These are phyloP conservation scores for Microtus richardsoni DNA, from an alignment of 2,113 vertebrate genomes.

Conservation along the genomic window DNA sequence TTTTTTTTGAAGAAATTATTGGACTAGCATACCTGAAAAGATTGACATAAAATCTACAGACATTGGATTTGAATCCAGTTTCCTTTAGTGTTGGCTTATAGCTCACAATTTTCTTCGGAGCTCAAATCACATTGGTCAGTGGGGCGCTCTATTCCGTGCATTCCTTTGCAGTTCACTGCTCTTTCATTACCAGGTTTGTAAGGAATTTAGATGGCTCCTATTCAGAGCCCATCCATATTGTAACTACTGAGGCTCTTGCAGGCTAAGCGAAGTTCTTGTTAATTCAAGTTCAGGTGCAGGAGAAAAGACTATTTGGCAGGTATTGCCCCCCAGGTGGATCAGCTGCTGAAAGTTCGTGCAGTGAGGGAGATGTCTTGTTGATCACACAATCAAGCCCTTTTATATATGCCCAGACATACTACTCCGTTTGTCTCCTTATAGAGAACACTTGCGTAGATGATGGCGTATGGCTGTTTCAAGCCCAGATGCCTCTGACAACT, in stretches of 20 bases:
- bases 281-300: neutral
- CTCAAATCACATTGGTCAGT: constrained; percentile 8
- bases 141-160: neutral
- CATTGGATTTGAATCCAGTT: constrained; percentile 45
- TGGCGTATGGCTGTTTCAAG: neutral
- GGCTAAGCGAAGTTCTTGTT: neutral
- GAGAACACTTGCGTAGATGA: neutral
- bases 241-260: neutral
- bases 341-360: neutral
- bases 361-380: constrained; percentile 2
- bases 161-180: neutral
- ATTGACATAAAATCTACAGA: neutral
- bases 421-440: neutral
- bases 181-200: neutral
- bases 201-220: neutral
- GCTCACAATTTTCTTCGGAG: neutral
- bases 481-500: constrained; percentile 10
- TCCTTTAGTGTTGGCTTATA: constrained; percentile 9
- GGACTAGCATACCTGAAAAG: constrained; percentile 5
- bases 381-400: constrained; percentile 27
- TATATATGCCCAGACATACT: neutral
- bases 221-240: neutral
- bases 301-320: neutral
- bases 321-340: neutral
- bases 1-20: constrained; percentile 43